A percentile compares a stretch with the other conserved stretches of the same genome.
These are phyloP conservation scores for Amblyornis subalaris DNA, from an alignment of 2,113 vertebrate genomes.

Conservation along the genomic window DNA sequence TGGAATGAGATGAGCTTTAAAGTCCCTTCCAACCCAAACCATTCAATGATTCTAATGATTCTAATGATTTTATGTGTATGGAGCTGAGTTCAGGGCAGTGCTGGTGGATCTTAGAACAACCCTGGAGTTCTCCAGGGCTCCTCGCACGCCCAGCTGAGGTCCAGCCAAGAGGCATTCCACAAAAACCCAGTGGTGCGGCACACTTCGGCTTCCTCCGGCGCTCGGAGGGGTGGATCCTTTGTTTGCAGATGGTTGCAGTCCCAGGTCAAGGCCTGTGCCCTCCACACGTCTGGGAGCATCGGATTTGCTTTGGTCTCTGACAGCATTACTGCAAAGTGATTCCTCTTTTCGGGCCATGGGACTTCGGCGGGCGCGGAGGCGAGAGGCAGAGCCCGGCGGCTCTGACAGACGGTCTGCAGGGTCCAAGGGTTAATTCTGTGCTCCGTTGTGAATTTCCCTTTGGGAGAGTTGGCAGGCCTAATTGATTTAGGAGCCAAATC, in stretches of 20 bases:
- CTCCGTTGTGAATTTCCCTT: constrained; percentile 7
- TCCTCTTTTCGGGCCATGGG: background rate
- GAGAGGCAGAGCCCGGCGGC: background rate
- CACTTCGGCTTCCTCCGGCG: rapidly evolving
- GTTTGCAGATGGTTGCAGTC: background rate
- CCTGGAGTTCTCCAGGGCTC: background rate
- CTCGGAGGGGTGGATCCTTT: background rate
- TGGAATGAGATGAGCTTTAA: background rate
- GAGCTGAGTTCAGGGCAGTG: background rate
- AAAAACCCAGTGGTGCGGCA: background rate
- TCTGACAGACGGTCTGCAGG: background rate
- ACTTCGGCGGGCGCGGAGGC: background rate
- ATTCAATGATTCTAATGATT: background rate
- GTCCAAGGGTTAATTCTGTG: constrained; percentile 42
- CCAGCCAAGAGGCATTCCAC: background rate
- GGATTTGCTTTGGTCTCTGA: constrained; percentile 43
- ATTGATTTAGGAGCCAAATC: constrained; percentile 45
- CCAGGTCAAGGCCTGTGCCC: constrained; percentile 45
- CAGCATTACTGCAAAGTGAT: constrained; percentile 11
- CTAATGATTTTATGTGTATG: background rate
- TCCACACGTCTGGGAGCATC: constrained; percentile 22
- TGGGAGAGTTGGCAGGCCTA: constrained; percentile 10
- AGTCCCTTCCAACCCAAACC: background rate
- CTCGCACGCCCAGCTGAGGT: background rate
- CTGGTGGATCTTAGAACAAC: background rate